Percentiles rank a stretch among this genome's conserved stretches.
These are phyloP conservation scores for Mactra quadrangularis DNA, from an alignment of 1,140 invertebrate genomes.

Conservation along the genomic window DNA sequence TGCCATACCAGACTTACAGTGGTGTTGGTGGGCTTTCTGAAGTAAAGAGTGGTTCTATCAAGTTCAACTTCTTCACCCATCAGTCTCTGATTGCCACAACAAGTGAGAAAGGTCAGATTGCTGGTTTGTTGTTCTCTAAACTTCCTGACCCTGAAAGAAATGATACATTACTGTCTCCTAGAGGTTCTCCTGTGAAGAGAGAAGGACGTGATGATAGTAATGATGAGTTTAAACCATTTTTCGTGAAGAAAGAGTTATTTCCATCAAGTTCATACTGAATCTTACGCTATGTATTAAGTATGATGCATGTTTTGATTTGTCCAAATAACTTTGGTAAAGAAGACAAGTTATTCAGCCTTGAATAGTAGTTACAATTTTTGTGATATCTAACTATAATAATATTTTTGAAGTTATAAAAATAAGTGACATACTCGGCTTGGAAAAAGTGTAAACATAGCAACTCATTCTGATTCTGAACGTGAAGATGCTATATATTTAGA, in stretches of 20 bases:
- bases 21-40: conserved; percentile 43
- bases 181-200: conserved; percentile 53
- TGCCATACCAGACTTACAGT: conserved; percentile 57
- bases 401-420: too few relatives aligned
- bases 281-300: too few relatives aligned
- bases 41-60: conserved; percentile 49
- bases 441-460: too few relatives aligned
- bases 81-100: conserved; percentile 61
- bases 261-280: conserved; percentile 44
- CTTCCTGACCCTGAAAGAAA: conserved; percentile 45
- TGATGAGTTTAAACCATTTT: conserved; percentile 34
- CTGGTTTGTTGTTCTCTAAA: conserved; percentile 54
- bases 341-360: too few relatives aligned
- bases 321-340: too few relatives aligned
- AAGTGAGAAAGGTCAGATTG: conserved; percentile 54
- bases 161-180: conserved; percentile 50
- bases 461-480: too few relatives aligned
- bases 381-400: too few relatives aligned
- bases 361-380: too few relatives aligned
- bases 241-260: conserved; percentile 45
- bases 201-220: conserved; percentile 20
- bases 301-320: too few relatives aligned
- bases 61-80: conserved; percentile 50
- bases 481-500: too few relatives aligned
- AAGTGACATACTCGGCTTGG: too few relatives aligned